Evolutionary conservation across 2,797 vertebrate species (phyloP), one percentile per base, ranked within the genome.

Genomic region (Spea hammondii): DNA sequence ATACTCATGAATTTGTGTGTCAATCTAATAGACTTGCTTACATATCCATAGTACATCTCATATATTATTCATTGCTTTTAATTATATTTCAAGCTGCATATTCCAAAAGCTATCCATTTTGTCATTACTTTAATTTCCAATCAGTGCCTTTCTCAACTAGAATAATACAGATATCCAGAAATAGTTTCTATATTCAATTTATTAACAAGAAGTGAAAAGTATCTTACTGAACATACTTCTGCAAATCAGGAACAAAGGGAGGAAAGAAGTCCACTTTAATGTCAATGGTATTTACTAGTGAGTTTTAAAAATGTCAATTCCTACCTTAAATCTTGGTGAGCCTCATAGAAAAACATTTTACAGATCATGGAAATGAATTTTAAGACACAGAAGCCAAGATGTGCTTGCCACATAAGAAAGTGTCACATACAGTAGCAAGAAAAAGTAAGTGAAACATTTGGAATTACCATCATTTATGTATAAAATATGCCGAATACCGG

Each of bases 1-100:
- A 65, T 65, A 65, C 64, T 65, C 64, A 65, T 65, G 64, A 65
- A 65, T 65, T 65, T 65, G 45, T 65, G 45, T 46, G 64, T 65
- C 64, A 65, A 13, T 65, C 64, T 65, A 65, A 65, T 65, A 65
- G 64, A 46, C 64, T 65, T 65, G 6, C 45, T 65, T 45, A n/a
- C 64, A 65, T 65, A 65, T 65, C 32, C 45, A 65, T 65, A 65
- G 64, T 65, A 47, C 64, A 65, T 45, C 12, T 9, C 64, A 65
- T 65, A 46, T 65, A 65, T 65, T 65, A 65, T 65, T 65, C 64
- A 65, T 65, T 65, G 64, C 45, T 65, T 65, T n/a, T 65, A 65
- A 65, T 65, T 65, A 65, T 65, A 10, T 65, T 65, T 65, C 64
- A 65, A 46, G 64, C 47, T 65, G 64, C 64, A 65, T 65, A 11